Percentiles rank a stretch among this genome's conserved stretches.
These are phyloP conservation scores for Thymelicus sylvestris DNA, from an alignment of 2,888 invertebrate genomes.

Conservation along the genomic window DNA sequence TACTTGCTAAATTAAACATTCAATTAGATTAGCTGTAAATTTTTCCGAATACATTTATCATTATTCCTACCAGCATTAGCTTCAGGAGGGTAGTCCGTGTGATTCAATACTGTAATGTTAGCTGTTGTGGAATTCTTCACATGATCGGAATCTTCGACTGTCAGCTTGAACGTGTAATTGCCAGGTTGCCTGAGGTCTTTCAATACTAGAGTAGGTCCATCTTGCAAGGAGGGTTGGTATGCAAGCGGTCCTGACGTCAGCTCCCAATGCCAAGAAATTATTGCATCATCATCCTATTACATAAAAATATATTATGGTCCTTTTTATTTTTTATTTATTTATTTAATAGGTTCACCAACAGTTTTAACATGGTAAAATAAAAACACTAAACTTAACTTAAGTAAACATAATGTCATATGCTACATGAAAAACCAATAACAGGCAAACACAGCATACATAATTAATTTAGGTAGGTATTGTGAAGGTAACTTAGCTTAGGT, in stretches of 20 bases:
- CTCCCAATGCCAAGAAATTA: slow-evolving; percentile 96
- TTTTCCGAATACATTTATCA: not conserved
- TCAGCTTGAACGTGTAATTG: slow-evolving; percentile 95
- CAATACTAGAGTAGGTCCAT: slow-evolving; percentile 92
- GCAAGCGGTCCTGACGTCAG: slow-evolving; percentile 94
- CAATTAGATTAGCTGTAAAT: not conserved
- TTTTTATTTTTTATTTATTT: too few species aligned
- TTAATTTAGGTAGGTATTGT: too few species aligned
- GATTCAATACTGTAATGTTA: slow-evolving; percentile 95
- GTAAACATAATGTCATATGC: too few species aligned
- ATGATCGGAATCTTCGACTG: slow-evolving; percentile 96
- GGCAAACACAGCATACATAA: too few species aligned
- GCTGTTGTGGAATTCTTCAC: slow-evolving; percentile 94
- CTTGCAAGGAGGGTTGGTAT: slow-evolving; percentile 91
- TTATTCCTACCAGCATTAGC: slow-evolving; percentile 90
- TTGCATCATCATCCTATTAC: slow-evolving; percentile 90
- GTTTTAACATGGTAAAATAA: too few species aligned
- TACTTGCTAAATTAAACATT: not conserved
- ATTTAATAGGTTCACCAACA: too few species aligned
- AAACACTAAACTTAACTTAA: too few species aligned
- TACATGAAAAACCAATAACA: too few species aligned
- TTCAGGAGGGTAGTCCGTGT: slow-evolving; percentile 97
- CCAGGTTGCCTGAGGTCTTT: slow-evolving; percentile 94
- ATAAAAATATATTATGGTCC: not conserved
- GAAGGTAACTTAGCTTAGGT: too few species aligned